Evolutionary conservation across 2,797 vertebrate genomes (phyloP).

Genomic region (Pseudochirops cupreus): DNA sequence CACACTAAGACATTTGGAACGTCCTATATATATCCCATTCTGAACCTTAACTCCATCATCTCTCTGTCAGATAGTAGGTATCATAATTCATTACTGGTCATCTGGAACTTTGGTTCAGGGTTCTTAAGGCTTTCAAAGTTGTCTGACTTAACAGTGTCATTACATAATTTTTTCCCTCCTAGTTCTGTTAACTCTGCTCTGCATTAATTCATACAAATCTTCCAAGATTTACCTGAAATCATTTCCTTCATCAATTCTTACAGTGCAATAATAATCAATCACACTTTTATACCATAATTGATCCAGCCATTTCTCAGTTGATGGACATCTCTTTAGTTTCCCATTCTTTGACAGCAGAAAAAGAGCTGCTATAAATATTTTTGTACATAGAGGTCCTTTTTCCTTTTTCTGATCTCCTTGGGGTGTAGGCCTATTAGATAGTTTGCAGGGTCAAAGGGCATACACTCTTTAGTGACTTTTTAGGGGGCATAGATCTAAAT

Average conservation of each 20-base stretch:
- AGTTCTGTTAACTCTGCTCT: too few relatives aligned
- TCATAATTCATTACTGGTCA: background rate
- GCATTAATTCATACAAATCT: background rate
- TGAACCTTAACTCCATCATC: background rate
- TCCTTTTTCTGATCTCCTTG: too few relatives aligned
- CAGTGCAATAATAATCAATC: background rate
- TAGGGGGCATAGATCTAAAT: too few relatives aligned
- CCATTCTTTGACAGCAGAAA: background rate
- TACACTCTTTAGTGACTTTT: background rate
- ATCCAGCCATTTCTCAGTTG: background rate
- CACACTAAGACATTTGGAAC: background rate
- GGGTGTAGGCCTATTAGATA: too few relatives aligned
- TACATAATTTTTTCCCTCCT: background rate
- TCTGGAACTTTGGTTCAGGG: background rate
- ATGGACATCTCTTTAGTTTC: background rate
- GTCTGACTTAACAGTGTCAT: background rate
- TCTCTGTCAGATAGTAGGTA: background rate
- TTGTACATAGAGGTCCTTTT: background rate
- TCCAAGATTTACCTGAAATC: background rate
- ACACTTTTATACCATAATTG: background rate
- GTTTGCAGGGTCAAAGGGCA: too few relatives aligned
- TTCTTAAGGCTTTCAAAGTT: background rate
- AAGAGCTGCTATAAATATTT: background rate
- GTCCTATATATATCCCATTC: background rate
- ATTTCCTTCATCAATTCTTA: background rate